These are phyloP conservation scores for Apodemus agrarius DNA, from an alignment of 2,797 vertebrate species.

Conservation along the genomic window DNA sequence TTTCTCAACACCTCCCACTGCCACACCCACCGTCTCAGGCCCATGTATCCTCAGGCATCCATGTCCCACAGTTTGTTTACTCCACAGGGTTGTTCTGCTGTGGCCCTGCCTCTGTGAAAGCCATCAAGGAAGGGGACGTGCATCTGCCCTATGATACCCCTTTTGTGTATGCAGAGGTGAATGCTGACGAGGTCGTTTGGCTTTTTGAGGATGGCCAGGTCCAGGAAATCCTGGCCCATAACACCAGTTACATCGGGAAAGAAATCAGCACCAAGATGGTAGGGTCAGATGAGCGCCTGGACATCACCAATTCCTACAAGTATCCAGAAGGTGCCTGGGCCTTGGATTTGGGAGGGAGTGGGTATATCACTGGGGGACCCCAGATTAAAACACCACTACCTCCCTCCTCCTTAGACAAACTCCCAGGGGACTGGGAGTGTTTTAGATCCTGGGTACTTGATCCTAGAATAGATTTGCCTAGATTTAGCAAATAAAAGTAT, in stretches of 20 bases:
- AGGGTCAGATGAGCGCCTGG: slow-evolving; percentile 86
- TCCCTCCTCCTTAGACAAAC: neutral
- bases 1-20: no score
- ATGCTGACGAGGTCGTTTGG: slow-evolving; percentile 87
- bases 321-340: slow-evolving; percentile 90
- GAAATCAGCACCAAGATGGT: slow-evolving; percentile 94
- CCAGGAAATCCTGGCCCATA: slow-evolving; percentile 82
- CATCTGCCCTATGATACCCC: slow-evolving; percentile 85
- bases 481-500: slow-evolving; percentile 20
- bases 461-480: neutral
- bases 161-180: slow-evolving; percentile 88
- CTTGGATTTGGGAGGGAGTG: neutral
- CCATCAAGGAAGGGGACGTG: slow-evolving; percentile 88
- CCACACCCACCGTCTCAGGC: neutral
- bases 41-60: neutral
- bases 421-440: neutral
- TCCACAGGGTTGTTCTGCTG: slow-evolving; percentile 87
- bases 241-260: slow-evolving; percentile 88
- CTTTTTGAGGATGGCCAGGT: slow-evolving; percentile 85
- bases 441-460: neutral
- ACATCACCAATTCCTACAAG: slow-evolving; percentile 93
- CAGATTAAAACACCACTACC: neutral
- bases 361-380: neutral
- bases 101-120: slow-evolving; percentile 87
- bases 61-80: neutral